Conservation (phyloP, 1,140 invertebrate species). For the Microvelia longipes region DNA sequence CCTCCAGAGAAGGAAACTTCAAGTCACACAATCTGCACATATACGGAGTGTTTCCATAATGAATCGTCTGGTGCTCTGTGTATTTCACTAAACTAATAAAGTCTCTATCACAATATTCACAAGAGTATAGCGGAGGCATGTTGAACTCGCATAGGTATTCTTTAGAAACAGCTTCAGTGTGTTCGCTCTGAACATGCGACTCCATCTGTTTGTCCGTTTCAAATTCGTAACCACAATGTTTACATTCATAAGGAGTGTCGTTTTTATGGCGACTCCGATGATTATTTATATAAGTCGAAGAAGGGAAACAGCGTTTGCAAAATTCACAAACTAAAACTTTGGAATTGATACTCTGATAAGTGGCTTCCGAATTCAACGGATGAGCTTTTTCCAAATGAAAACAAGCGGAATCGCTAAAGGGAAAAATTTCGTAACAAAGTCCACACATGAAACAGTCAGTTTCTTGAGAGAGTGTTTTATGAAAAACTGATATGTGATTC, state of each 20-base stretch:
- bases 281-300: conserved; percentile 7
- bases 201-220: conserved; percentile 5
- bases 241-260: conserved; percentile 17
- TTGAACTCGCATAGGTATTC: conserved; percentile 15
- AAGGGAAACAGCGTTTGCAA: conserved; percentile 17
- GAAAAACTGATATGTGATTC: conserved; percentile 17
- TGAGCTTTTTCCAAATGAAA: conserved; percentile 15
- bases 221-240: conserved; percentile 15
- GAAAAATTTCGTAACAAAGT: conserved; percentile 19
- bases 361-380: conserved; percentile 10
- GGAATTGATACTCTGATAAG: conserved; percentile 15
- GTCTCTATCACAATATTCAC: conserved; percentile 19
- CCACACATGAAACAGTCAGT: conserved; percentile 19
- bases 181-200: conserved; percentile 12
- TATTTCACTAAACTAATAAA: conserved; percentile 18
- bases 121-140: conserved; percentile 15
- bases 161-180: conserved; percentile 4
- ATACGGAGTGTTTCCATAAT: conserved; percentile 18
- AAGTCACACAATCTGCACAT: conserved; percentile 14
- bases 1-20: conserved; percentile 12
- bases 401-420: conserved; percentile 15
- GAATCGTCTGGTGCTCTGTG: conserved; percentile 19
- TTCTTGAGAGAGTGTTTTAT: conserved; percentile 16
- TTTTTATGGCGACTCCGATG: conserved; percentile 11
- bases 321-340: conserved; percentile 19